Conservation (phyloP, 1,140 invertebrate species). For the Trichoplusia ni region DNA sequence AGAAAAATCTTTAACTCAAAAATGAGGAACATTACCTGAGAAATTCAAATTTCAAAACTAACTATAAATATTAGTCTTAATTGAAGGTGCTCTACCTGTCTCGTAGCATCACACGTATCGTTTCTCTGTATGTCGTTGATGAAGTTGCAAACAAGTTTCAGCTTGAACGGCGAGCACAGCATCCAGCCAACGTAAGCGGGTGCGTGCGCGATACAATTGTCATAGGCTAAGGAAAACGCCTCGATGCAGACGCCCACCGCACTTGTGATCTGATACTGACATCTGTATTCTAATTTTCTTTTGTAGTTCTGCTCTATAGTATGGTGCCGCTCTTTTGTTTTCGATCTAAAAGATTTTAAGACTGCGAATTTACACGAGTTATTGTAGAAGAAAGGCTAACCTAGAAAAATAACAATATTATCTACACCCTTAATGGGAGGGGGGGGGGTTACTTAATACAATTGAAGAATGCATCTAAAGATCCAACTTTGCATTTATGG, state of each 20-base stretch:
- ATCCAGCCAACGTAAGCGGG: constrained; percentile 82
- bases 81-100: constrained; percentile 42
- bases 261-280: constrained; percentile 82
- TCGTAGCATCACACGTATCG: constrained; percentile 66
- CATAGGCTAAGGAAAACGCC: constrained; percentile 83
- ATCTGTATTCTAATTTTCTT: constrained; percentile 84
- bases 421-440: no score
- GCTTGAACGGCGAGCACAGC: constrained; percentile 87
- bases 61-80: not conserved
- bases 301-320: constrained; percentile 83
- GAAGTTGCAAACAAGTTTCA: constrained; percentile 86
- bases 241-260: constrained; percentile 79
- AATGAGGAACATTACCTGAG: no score
- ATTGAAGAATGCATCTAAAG: no score
- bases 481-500: no score
- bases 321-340: not conserved
- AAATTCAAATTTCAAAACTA: constrained; percentile 1
- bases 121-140: constrained; percentile 72
- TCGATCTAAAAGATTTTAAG: no score
- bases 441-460: no score
- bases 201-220: constrained; percentile 83
- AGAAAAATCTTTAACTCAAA: no score
- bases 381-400: no score
- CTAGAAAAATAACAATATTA: no score
- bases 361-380: no score